These are phyloP conservation scores for Coenobita brevimanus DNA, from an alignment of 1,140 invertebrate species.

Conservation along the genomic window DNA sequence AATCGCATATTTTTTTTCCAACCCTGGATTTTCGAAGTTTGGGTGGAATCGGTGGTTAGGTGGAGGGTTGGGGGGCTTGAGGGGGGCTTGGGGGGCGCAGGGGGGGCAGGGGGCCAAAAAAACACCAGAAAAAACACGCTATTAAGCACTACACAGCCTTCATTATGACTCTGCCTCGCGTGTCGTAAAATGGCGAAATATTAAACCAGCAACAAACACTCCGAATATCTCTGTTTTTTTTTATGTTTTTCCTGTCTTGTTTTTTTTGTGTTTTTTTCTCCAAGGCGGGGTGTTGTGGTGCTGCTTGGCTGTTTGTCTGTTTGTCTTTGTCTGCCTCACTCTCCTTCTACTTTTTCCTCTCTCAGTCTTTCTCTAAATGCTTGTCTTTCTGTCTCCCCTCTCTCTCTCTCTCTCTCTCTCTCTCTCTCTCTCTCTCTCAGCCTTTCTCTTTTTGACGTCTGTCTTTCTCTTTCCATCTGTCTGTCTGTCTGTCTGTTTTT, in stretches of 20 bases:
- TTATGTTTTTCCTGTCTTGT: neutral
- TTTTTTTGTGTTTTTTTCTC: neutral
- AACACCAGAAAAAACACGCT: neutral
- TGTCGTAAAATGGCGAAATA: too few species aligned
- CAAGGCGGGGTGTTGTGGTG: neutral
- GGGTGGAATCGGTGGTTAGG: constrained; percentile 16
- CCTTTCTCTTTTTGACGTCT: neutral
- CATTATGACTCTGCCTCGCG: too few species aligned
- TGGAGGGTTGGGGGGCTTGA: neutral
- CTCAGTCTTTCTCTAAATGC: neutral
- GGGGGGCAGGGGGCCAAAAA: neutral
- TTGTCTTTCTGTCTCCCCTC: neutral
- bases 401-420: neutral
- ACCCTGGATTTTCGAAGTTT: constrained; percentile 10
- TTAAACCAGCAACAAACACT: too few species aligned
- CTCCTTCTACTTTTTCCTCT: neutral
- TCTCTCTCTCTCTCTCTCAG: neutral
- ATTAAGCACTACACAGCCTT: too few species aligned
- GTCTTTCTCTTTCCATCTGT: too few species aligned
- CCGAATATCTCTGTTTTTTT: neutral
- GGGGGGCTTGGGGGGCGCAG: neutral
- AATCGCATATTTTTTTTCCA: constrained; percentile 17
- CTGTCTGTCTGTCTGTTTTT: too few species aligned
- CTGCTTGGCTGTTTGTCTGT: neutral
- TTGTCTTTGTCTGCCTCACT: neutral